Evolutionary conservation across 2,113 vertebrate genomes (phyloP).

Genomic region (Naja naja): DNA sequence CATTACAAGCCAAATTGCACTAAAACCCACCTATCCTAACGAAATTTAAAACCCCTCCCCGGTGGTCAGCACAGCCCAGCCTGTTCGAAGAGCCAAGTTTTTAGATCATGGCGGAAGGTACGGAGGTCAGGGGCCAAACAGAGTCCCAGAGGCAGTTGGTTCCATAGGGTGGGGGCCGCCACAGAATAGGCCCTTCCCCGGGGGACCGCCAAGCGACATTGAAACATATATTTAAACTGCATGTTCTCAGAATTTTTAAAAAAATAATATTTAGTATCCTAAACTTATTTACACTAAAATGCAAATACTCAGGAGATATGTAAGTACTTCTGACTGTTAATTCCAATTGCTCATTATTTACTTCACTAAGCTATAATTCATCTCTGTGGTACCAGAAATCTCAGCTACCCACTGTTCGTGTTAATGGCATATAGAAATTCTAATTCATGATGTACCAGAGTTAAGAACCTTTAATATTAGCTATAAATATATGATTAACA

Average conservation of each 20-base stretch:
- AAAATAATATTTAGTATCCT: background rate
- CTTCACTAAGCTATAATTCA: slow-evolving; percentile 21
- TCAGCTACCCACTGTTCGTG: background rate
- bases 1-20: too few relatives aligned
- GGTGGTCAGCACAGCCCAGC: too few relatives aligned
- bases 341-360: background rate
- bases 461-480: background rate
- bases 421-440: slow-evolving; percentile 15
- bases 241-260: background rate
- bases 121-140: too few relatives aligned
- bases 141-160: too few relatives aligned
- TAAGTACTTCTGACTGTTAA: background rate
- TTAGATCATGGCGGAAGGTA: too few relatives aligned
- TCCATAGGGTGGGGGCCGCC: too few relatives aligned
- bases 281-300: background rate
- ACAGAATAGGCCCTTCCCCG: too few relatives aligned
- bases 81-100: too few relatives aligned
- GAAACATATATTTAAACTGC: too few relatives aligned
- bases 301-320: background rate
- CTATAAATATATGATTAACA: background rate
- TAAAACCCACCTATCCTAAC: too few relatives aligned
- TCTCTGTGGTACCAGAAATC: background rate
- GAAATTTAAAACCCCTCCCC: too few relatives aligned
- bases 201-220: too few relatives aligned
- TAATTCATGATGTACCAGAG: background rate